Conservation (phyloP, 2,797 vertebrate genomes). For the Xiphorhynchus erythropygius region DNA sequence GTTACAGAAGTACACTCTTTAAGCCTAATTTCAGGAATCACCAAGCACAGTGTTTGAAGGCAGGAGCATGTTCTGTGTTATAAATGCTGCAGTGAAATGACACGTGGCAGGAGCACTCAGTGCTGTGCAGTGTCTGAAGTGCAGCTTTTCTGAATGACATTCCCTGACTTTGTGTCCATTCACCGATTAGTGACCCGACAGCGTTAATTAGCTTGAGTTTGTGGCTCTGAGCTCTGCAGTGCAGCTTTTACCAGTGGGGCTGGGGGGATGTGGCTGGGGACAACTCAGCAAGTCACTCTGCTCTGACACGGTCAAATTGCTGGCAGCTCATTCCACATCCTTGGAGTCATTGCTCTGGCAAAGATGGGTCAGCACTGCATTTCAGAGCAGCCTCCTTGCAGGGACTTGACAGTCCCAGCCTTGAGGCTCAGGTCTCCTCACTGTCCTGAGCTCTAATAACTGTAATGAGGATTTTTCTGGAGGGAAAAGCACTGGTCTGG, state of each 20-base stretch:
- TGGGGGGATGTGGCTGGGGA: background rate
- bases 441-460: background rate
- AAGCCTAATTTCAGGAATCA: conserved; percentile 43
- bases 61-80: background rate
- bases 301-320: accelerated
- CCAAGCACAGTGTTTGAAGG: background rate
- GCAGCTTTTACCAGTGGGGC: background rate
- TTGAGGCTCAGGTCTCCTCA: background rate
- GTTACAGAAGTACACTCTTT: background rate
- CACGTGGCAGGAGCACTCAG: background rate
- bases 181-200: background rate
- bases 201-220: background rate
- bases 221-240: background rate
- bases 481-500: background rate
- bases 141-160: background rate
- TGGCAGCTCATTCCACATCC: background rate
- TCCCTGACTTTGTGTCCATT: background rate
- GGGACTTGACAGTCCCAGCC: background rate
- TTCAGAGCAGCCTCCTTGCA: background rate
- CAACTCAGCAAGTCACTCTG: background rate
- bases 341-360: background rate
- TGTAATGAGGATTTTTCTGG: background rate
- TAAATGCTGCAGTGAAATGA: background rate
- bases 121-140: background rate
- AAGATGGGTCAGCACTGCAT: background rate